Percentiles rank a stretch among this genome's conserved stretches.
Conservation (phyloP, 2,888 invertebrate species). For the Hirtodrosophila duncani region DNA sequence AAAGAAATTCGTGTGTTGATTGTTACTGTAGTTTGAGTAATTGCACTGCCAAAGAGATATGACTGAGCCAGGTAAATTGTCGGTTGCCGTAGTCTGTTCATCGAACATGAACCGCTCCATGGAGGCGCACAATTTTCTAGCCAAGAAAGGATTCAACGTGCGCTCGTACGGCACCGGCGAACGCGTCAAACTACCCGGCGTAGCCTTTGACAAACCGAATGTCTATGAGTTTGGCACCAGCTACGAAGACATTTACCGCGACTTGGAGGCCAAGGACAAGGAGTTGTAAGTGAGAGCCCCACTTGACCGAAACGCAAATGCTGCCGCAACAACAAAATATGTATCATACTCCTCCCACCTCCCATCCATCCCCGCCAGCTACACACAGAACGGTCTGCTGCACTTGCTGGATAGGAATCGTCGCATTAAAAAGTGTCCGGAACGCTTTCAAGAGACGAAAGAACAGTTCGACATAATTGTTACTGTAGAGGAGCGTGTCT, state of each 20-base stretch:
- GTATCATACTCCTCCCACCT: background rate
- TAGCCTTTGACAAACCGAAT: constrained; percentile 95
- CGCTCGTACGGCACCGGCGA: constrained; percentile 96
- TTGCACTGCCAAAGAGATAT: constrained; percentile 66
- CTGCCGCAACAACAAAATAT: background rate
- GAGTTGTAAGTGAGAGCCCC: constrained; percentile 83
- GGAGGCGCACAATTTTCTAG: constrained; percentile 98
- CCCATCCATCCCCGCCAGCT: constrained; percentile 79
- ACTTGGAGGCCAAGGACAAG: constrained; percentile 93
- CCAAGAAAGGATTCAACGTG: constrained; percentile 97
- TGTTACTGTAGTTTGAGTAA: no score
- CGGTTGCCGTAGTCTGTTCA: constrained; percentile 97
- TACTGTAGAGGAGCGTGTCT: constrained; percentile 98
- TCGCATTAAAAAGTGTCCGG: constrained; percentile 95
- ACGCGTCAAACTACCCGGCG: constrained; percentile 97
- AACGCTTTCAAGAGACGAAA: constrained; percentile 92
- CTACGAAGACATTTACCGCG: constrained; percentile 97
- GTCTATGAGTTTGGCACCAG: constrained; percentile 97
- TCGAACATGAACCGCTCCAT: constrained; percentile 99
- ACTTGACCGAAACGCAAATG: no score
- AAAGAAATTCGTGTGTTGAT: no score
- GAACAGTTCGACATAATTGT: constrained; percentile 97
- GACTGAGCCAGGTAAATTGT: constrained; percentile 80
- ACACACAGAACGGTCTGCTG: constrained; percentile 98
- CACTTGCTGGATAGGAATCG: constrained; percentile 99